Evolutionary conservation across 1,140 invertebrate species (phyloP), one percentile per base, ranked within the genome.

Genomic region (Drosophila busckii): DNA sequence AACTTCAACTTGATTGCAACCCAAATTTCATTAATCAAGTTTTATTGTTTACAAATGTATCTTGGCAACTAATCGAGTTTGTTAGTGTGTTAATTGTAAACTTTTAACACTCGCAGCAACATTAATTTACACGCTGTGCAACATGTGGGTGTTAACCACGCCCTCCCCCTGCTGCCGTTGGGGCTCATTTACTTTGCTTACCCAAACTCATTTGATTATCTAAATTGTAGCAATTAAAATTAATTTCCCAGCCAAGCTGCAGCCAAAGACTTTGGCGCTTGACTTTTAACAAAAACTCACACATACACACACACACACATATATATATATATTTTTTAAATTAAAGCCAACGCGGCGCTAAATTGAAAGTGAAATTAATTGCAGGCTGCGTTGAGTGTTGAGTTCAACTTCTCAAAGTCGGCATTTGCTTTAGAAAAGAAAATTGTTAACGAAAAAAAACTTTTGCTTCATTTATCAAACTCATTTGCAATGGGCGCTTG

Each of bases 361-460:
- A 84, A 80, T 84, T 84, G 80, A 84, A 84, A 84, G 80, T 84
- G 73, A 84, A 84, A 84, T 84, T 84, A 84, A 84, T 84, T 84
- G 65, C 75, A 63, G 78, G 50, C 66, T 46, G 15, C 13, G 8
- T 20, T 6, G 15, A 37, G 44, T 35, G 53, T 56, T 48, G 53
- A 38, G 29, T 48, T 19, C 26, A 15, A 34, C 10, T 9, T 10
- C 8, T 32, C 42, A 22, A 53, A 42, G 28, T 61, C n/a, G n/a
- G 55, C 55, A 68, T 60, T 60, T 67, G 50, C 31, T 37, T 35
- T 25, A 16, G 8, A 26, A 48, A 32, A 37, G 46, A 46, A 59
- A 60, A 28, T 67, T 56, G 19, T 62, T 67, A 73, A 73, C 48
- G 62, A 67, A 13, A 28, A 50, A 28, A 41, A 49, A 62, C 42